Evolutionary conservation across 1,140 invertebrate species (phyloP), one percentile per base, ranked within the genome.

Genomic region (Diabrotica undecimpunctata): DNA sequence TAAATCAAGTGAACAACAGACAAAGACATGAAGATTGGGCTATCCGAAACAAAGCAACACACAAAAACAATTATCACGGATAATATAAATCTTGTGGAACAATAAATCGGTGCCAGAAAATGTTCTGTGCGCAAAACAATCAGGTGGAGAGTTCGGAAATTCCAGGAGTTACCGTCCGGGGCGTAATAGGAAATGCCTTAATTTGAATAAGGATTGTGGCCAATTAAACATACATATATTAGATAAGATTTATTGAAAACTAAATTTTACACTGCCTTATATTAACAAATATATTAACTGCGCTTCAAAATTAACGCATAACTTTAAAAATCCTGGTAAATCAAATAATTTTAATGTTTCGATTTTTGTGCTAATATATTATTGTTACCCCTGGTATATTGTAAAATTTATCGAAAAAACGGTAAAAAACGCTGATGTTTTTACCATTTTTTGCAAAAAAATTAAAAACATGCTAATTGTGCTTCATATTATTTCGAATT

Each of bases 41-140:
- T 54, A 54, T 54, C 35, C 35, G 12, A 54, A 54, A 54, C 54
- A 54, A 54, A 54, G 35, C 54, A 54, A 13, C 35, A 35, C 12
- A 54, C 54, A 54, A 54, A 54, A 54, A 54, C 54, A 54, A 54
- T 54, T 54, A 54, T 54, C 54, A 54, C 54, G 54, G 54, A 54
- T 54, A 54, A 54, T 54, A 54, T 54, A 54, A 54, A 54, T 54
- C 54, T 54, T 54, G 54, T 9, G 35, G 12, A 54, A 54, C 35
- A 54, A 54, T 54, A 54, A 54, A 54, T 54, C 54, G 13, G 13
- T 54, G 54, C 54, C 54, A 54, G 54, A 14, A 54, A 54, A 13
- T 35, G 54, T 14, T 54, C 54, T n/a, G n/a, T 3, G 41, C 41
- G 8, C 8, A 46, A 46, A 8, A 46, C 8, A 10, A 8, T 10